phyloP scores from a whole-genome alignment of 2,888 invertebrate genomes.

The Caenorhabditis drosophilae region DNA sequence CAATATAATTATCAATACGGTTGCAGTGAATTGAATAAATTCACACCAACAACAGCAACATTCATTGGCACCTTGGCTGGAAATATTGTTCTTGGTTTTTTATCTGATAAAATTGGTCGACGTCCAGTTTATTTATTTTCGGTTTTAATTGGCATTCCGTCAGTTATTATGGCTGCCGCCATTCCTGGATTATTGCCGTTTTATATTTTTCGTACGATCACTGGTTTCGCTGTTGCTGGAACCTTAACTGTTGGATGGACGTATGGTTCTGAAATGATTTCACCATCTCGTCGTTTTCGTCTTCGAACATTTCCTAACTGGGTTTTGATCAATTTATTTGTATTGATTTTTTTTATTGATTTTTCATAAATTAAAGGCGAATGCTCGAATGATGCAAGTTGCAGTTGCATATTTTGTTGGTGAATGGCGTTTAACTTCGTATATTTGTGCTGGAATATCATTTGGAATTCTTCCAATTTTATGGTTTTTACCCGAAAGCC shows the following conservation, averaged over 20 bases:
- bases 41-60: constrained; percentile 15
- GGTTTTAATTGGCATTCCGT: constrained; percentile 29
- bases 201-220: constrained; percentile 26
- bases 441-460: constrained; percentile 13
- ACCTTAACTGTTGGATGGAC: constrained; percentile 37
- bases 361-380: constrained; percentile 14
- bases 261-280: constrained; percentile 32
- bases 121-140: constrained; percentile 20
- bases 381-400: constrained; percentile 31
- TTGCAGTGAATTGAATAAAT: constrained; percentile 8
- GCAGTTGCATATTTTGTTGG: constrained; percentile 17
- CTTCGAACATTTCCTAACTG: constrained; percentile 26
- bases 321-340: constrained; percentile 7
- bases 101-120: constrained; percentile 29
- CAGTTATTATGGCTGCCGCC: constrained; percentile 15
- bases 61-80: constrained; percentile 34
- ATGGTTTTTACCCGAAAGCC: constrained; percentile 28
- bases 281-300: constrained; percentile 17
- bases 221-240: constrained; percentile 31
- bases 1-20: constrained; percentile 34
- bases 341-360: neutral
- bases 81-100: constrained; percentile 28
- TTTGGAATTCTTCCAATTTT: constrained; percentile 20
- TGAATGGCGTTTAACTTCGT: constrained; percentile 24
- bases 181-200: constrained; percentile 11